Evolutionary conservation across 2,888 invertebrate genomes (phyloP).

Genomic region (Lapara coniferarum): DNA sequence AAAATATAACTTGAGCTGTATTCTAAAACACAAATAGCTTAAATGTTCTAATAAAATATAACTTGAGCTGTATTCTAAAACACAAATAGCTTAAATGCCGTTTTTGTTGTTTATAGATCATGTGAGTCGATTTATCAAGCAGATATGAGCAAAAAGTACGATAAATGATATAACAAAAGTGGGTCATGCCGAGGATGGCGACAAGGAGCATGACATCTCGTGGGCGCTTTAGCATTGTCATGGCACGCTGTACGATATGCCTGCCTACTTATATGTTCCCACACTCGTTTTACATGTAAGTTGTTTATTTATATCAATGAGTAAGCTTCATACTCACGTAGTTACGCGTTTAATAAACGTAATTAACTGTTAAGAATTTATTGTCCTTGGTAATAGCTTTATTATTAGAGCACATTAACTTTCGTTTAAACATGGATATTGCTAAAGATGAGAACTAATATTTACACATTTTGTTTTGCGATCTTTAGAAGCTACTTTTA

Average conservation of each 20-base stretch:
- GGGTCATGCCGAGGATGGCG: constrained; percentile 50
- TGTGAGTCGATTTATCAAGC: constrained; percentile 50
- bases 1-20: too few species aligned
- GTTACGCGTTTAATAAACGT: constrained; percentile 38
- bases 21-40: too few species aligned
- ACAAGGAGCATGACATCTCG: constrained; percentile 42
- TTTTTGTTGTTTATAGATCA: background rate
- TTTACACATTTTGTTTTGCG: constrained; percentile 8
- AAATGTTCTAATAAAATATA: too few species aligned
- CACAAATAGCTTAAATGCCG: too few species aligned
- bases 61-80: too few species aligned
- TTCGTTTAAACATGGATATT: constrained; percentile 1
- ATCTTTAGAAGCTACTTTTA: constrained; percentile 11
- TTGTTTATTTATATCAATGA: constrained; percentile 39
- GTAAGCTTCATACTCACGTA: constrained; percentile 37
- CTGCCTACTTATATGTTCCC: constrained; percentile 39
- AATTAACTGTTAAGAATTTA: constrained; percentile 31
- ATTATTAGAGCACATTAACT: background rate
- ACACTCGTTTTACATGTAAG: constrained; percentile 43
- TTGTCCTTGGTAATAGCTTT: constrained; percentile 20
- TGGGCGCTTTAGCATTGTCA: constrained; percentile 41
- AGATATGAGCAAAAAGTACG: constrained; percentile 57
- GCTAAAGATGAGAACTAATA: background rate
- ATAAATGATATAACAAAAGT: constrained; percentile 56
- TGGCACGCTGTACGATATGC: background rate